Conservation (phyloP, 2,797 vertebrate genomes). For the Sebastes hubbsi region DNA sequence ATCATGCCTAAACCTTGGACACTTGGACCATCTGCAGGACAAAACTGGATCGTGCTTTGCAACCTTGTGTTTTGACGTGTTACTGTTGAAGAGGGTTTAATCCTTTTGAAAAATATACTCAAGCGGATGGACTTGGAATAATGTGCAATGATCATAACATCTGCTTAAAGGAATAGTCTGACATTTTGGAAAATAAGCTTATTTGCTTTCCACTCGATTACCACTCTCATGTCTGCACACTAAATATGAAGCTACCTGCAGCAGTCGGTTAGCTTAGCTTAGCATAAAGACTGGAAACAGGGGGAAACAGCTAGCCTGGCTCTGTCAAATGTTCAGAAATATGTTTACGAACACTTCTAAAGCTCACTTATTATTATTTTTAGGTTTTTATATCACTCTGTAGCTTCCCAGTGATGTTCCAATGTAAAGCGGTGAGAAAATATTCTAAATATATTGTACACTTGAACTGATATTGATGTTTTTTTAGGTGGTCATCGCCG, state of each 20-base stretch:
- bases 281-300: not conserved
- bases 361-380: not conserved
- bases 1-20: slow-evolving; percentile 50
- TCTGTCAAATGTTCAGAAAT: not conserved
- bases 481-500: not conserved
- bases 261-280: not conserved
- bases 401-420: not conserved
- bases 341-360: not conserved
- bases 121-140: slow-evolving; percentile 3
- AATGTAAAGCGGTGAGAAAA: not conserved
- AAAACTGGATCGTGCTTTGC: not conserved
- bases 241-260: not conserved
- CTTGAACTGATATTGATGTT: not conserved
- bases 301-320: not conserved
- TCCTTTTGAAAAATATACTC: not conserved
- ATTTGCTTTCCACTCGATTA: not conserved
- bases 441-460: not conserved
- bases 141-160: not conserved
- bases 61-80: not conserved
- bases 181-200: not conserved
- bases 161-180: not conserved
- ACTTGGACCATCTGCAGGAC: slow-evolving; percentile 10
- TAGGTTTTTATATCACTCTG: too few species aligned
- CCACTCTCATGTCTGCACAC: not conserved
- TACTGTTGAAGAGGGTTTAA: not conserved